Percentiles rank a stretch among this genome's conserved stretches.
Conservation (phyloP, 1,140 invertebrate genomes). For the Drosophila micromelanica region DNA sequence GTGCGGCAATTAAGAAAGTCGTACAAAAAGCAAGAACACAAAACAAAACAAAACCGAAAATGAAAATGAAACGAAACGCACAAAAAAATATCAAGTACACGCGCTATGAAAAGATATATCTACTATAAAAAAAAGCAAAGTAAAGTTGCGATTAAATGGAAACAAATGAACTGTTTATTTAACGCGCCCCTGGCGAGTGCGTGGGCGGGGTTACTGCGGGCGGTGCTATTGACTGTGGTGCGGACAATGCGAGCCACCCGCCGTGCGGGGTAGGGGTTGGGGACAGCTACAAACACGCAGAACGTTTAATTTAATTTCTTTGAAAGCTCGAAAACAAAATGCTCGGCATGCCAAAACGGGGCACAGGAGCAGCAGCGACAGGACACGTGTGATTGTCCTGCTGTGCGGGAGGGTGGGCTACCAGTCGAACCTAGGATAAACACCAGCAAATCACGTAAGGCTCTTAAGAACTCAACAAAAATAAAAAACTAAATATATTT, state of each 20-base stretch:
- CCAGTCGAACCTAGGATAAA: slow-evolving; percentile 15
- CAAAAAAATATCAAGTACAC: slow-evolving; percentile 36
- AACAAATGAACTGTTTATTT: slow-evolving; percentile 84
- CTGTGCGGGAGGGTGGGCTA: slow-evolving; percentile 33
- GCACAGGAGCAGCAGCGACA: slow-evolving; percentile 30
- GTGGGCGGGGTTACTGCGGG: background rate
- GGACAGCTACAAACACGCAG: slow-evolving; percentile 62
- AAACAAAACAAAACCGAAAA: slow-evolving; percentile 33
- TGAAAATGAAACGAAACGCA: slow-evolving; percentile 25
- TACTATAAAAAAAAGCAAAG: slow-evolving; percentile 28
- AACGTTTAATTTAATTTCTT: slow-evolving; percentile 83
- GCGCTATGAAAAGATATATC: slow-evolving; percentile 32
- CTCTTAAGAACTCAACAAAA: slow-evolving; percentile 25
- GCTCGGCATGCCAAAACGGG: slow-evolving; percentile 65
- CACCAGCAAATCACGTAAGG: slow-evolving; percentile 67
- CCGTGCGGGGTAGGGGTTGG: background rate
- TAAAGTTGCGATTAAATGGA: slow-evolving; percentile 75
- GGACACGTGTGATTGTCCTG: slow-evolving; percentile 70
- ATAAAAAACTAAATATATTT: too few species aligned
- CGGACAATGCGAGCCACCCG: slow-evolving; percentile 23
- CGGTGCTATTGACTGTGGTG: background rate
- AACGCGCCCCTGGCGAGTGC: slow-evolving; percentile 59
- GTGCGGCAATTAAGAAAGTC: slow-evolving; percentile 74
- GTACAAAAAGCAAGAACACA: slow-evolving; percentile 43
- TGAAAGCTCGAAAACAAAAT: slow-evolving; percentile 82